phyloP scores from a whole-genome alignment of 2,888 invertebrate species.

The Melinaea menophilus region DNA sequence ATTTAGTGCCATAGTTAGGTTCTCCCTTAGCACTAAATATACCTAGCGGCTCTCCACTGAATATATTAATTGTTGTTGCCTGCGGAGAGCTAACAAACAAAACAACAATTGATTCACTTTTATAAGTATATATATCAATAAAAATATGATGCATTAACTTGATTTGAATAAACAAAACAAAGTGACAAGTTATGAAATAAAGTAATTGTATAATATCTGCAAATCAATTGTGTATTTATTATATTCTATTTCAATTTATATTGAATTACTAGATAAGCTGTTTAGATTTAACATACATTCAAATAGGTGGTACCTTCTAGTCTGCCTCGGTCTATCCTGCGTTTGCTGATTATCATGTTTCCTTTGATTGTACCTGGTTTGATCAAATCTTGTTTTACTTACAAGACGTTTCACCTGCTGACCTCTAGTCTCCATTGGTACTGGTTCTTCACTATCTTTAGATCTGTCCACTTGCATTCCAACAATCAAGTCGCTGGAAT shows the following conservation, averaged over 20 bases:
- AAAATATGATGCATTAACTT: no score
- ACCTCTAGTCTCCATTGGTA: constrained; percentile 58
- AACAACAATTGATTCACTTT: no score
- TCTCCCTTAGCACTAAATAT: constrained; percentile 75
- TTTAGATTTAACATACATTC: neutral
- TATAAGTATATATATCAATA: constrained; percentile 2
- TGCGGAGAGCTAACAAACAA: constrained; percentile 38
- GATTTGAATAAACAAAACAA: no score
- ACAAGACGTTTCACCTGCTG: constrained; percentile 75
- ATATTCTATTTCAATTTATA: no score
- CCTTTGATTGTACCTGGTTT: constrained; percentile 46
- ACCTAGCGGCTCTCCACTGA: constrained; percentile 79
- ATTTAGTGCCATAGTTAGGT: constrained; percentile 58
- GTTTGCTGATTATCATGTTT: constrained; percentile 27
- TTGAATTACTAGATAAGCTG: no score
- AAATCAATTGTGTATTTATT: no score
- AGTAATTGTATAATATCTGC: no score
- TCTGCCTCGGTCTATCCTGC: constrained; percentile 16
- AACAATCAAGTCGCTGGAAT: constrained; percentile 82
- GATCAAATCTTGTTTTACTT: constrained; percentile 45
- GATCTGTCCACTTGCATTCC: constrained; percentile 87
- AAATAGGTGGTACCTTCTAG: constrained; percentile 7
- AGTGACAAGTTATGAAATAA: no score
- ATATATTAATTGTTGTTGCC: constrained; percentile 77
- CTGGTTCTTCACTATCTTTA: constrained; percentile 50